Base-by-base conservation (phyloP, 1,140 invertebrate genomes). In the Ditylenchus dipsaci region DNA sequence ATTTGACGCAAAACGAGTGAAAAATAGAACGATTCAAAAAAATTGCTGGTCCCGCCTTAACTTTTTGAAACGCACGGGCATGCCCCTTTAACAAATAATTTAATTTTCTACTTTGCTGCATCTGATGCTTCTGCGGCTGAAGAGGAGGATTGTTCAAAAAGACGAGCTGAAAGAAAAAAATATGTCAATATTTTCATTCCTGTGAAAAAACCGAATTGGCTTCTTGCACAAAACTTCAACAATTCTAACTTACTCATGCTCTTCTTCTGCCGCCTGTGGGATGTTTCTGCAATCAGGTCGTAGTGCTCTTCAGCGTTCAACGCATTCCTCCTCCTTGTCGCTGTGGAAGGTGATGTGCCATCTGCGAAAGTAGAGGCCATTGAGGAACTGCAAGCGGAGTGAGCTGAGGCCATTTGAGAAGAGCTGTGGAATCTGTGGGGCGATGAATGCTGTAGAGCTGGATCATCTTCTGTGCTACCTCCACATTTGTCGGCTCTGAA, bases 301-400 rank as follows among this genome's bases (percentile, higher is more conserved):
- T 61, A 58, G 49, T 73, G 76, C 60, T 74, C 74, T 26, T 77
- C 74, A 11, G 74, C 78, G 60, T 78, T 78, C 8, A 78, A 62
- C 1, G 76, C 76, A 67, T 78, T 78, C 21, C 76, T 47, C 19
- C 77, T 58, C 15, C 68, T 60, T 30, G 26, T 49, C 17, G 72
- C 63, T 17, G 58, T 43, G 3, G 73, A 74, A 29, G 63, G 26
- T 15, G 59, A 61, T n/a, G 59, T 21, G 1, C n/a, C 38, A 61
- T 30, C 59, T 8, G 19, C 29, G 53, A 23, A 23, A 3, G 59
- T 29, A 8, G 59, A 61, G 13, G 59, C 26, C 29, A 61, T 43
- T 5, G 19, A 26, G 8, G 38, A 30, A 29, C 59, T 30, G 59
- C 59, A 43, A 8, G 45, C 45, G 13, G 29, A 33, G 13, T 17